These are phyloP conservation scores for Gallirallus australis DNA, from an alignment of 2,797 vertebrate species.

Conservation along the genomic window DNA sequence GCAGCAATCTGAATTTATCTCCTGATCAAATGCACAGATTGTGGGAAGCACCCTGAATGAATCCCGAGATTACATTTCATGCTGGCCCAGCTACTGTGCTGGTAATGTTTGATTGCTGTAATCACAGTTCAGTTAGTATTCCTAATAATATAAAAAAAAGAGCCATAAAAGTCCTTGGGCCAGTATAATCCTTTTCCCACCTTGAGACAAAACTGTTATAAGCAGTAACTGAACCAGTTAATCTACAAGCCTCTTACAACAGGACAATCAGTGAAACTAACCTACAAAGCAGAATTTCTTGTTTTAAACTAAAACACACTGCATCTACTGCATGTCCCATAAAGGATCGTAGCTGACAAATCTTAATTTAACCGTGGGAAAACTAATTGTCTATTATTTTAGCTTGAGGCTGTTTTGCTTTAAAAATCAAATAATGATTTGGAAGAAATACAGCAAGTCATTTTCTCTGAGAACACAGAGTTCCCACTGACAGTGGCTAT, in stretches of 20 bases:
- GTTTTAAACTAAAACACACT: neutral
- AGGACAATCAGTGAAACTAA: neutral
- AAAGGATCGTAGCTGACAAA: constrained; percentile 38
- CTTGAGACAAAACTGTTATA: neutral
- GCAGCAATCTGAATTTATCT: constrained; percentile 28
- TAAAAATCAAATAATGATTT: constrained; percentile 67
- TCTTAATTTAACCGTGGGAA: constrained; percentile 51
- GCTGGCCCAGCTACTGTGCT: neutral
- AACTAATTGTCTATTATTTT: constrained; percentile 70
- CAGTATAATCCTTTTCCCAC: neutral
- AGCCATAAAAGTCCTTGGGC: neutral
- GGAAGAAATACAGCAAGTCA: constrained; percentile 54
- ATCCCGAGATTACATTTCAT: neutral
- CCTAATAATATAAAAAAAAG: neutral
- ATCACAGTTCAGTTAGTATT: constrained; percentile 15
- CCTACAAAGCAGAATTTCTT: constrained; percentile 6
- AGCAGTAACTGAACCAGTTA: neutral
- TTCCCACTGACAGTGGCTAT: constrained; percentile 60
- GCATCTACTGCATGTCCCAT: neutral
- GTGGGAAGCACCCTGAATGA: constrained; percentile 18
- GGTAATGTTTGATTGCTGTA: neutral
- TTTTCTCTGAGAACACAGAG: constrained; percentile 63
- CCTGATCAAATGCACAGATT: neutral
- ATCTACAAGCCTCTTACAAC: neutral
- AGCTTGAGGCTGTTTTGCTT: constrained; percentile 36